phyloP scores from a whole-genome alignment of 2,113 vertebrate species.

The Callipepla squamata region DNA sequence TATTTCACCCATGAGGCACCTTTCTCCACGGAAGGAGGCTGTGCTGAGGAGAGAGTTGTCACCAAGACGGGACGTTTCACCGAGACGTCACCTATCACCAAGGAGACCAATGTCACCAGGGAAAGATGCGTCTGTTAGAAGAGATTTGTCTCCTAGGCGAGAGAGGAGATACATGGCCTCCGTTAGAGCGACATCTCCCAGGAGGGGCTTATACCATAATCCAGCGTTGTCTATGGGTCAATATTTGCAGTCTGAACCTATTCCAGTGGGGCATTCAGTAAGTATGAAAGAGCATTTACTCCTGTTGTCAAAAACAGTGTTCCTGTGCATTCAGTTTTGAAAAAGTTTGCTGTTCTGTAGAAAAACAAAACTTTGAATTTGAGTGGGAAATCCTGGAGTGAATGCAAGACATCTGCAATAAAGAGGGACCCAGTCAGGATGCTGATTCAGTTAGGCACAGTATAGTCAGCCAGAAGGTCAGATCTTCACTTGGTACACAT shows the following conservation, averaged over 20 bases:
- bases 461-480: not conserved
- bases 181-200: conserved; percentile 87
- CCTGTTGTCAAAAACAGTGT: not conserved
- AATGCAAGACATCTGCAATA: not conserved
- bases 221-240: conserved; percentile 84
- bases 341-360: not conserved
- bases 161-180: conserved; percentile 85
- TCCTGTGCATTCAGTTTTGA: not conserved
- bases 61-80: conserved; percentile 88
- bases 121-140: conserved; percentile 83
- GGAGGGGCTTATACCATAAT: conserved; percentile 89
- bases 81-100: conserved; percentile 83
- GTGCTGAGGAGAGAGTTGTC: conserved; percentile 84
- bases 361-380: not conserved
- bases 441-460: not conserved
- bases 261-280: conserved; percentile 80
- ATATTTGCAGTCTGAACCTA: conserved; percentile 85
- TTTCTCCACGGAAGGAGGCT: conserved; percentile 85
- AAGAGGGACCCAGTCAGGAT: not conserved
- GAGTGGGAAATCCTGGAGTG: not conserved
- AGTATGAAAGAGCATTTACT: conserved; percentile 59
- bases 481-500: not conserved
- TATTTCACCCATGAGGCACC: conserved; percentile 84
- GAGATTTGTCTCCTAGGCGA: conserved; percentile 92
- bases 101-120: conserved; percentile 88